Conservation (phyloP, 2,113 vertebrate genomes). For the Rafetus swinhoei region DNA sequence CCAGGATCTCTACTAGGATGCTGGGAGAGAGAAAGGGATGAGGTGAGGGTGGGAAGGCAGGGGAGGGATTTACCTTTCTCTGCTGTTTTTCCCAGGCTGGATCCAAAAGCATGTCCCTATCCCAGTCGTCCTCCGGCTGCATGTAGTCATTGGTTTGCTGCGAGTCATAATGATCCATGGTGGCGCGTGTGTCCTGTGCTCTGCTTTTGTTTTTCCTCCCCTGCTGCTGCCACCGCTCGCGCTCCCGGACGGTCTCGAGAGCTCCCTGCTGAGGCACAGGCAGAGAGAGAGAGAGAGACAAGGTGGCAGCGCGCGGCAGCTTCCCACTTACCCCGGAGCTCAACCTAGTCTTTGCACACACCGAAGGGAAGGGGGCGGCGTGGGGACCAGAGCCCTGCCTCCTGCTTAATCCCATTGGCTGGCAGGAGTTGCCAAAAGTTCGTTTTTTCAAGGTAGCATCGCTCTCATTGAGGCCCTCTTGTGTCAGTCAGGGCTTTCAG, state of each 20-base stretch:
- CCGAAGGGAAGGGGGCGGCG: background rate
- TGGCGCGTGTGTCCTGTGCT: slow-evolving; percentile 29
- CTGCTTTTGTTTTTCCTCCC: slow-evolving; percentile 54
- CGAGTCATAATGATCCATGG: slow-evolving; percentile 91
- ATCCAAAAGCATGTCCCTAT: slow-evolving; percentile 93
- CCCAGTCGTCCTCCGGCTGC: slow-evolving; percentile 95
- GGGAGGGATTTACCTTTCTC: slow-evolving; percentile 85
- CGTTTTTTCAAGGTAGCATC: background rate
- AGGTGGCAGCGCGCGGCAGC: slow-evolving; percentile 19
- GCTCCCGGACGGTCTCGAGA: background rate
- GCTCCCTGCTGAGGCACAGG: slow-evolving; percentile 31
- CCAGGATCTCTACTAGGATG: background rate
- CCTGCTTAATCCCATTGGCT: slow-evolving; percentile 69
- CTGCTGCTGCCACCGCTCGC: background rate
- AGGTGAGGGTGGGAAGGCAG: background rate
- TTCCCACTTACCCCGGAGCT: slow-evolving; percentile 22
- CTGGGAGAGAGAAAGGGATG: background rate
- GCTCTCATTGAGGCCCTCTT: slow-evolving; percentile 71
- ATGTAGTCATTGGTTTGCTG: slow-evolving; percentile 86
- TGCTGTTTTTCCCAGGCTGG: slow-evolving; percentile 99
- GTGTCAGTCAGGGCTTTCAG: slow-evolving; percentile 64
- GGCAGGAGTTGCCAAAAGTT: slow-evolving; percentile 70
- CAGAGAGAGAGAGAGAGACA: background rate
- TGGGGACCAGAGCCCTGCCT: slow-evolving; percentile 26
- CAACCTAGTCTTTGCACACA: slow-evolving; percentile 48